These are phyloP conservation scores for Montipora sp. DNA, from an alignment of 64 coral and sea anemone species.

Conservation along the genomic window DNA sequence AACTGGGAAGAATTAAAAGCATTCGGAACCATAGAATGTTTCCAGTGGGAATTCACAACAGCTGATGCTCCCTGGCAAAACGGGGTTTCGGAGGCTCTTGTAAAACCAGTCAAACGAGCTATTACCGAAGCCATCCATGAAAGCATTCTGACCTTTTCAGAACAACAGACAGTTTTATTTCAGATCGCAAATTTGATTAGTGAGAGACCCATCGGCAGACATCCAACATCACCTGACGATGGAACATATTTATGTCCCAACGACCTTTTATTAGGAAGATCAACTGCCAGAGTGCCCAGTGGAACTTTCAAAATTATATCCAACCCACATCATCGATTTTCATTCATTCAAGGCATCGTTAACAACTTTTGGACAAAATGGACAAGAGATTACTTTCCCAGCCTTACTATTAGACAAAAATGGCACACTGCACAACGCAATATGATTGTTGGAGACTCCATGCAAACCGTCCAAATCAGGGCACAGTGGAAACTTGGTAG, in stretches of 20 bases:
- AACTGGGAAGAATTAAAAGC: too few relatives aligned
- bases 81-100: conserved; percentile 44
- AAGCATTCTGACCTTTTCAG: conserved; percentile 12
- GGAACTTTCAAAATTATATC: conserved; percentile 16
- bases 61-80: conserved; percentile 25
- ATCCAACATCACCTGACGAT: conserved; percentile 23
- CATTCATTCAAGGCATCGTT: conserved; percentile 51
- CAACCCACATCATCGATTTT: conserved; percentile 6
- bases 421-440: too few relatives aligned
- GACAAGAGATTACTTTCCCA: too few relatives aligned
- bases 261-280: too few relatives aligned
- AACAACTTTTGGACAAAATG: conserved; percentile 44
- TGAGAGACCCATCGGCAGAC: background rate
- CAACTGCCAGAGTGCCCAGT: background rate
- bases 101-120: conserved; percentile 66
- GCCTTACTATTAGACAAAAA: too few relatives aligned
- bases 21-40: too few relatives aligned
- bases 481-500: too few relatives aligned
- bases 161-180: conserved; percentile 48
- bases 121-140: conserved; percentile 11
- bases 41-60: too few relatives aligned
- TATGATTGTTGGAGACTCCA: background rate
- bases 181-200: conserved; percentile 56
- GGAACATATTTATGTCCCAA: background rate
- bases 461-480: background rate